Base-by-base conservation (phyloP, 2,797 vertebrate species). In the Rhinoraja longicauda region DNA sequence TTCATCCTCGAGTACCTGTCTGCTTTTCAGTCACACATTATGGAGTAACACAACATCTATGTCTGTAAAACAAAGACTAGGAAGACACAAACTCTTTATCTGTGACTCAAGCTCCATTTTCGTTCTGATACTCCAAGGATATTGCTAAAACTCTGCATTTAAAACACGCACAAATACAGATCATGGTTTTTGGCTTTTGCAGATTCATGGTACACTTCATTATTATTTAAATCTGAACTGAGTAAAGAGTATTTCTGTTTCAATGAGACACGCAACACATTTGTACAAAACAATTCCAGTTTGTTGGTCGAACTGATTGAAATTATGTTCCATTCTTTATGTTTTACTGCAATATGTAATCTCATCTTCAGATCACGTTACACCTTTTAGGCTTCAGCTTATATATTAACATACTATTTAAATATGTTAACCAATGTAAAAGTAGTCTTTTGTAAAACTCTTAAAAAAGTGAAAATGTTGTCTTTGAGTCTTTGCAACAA, bases 1-100 rank as follows among this genome's bases (percentile, higher is more conserved):
- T 92, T 92, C 90, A 92, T 75, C 90, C 26, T 53, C 90, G 92
- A 92, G 70, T 92, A 75, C 70, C 90, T 53, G 70, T 92, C 90
- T 92, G 12, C 90, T 53, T 92, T 92, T 92, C 90, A 92, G n/a
- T 92, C 90, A 26, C 64, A 92, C 39, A 75, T 45, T 70, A 45
- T 29, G 24, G 26, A 29, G 90, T 29, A 75, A 92, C 72, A 70
- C 67, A 75, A 53, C 39, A 92, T 92, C 90, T 26, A 73, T 53
- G 5, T 29, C 70, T 53, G 90, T 21, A 17, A 73, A 92, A 92
- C 39, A 90, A 90, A 72, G 64, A 64, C 19, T 32, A 24, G 19
- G 39, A 45, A n/a, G 36, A 72, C 12, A 8, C n/a, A 70, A n/a
- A 90, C 62, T 70, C 64, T 70, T 90, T 67, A 90, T 15, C n/a